Evolutionary conservation across 2,113 vertebrate species (phyloP).

Genomic region (Carassius carassius): DNA sequence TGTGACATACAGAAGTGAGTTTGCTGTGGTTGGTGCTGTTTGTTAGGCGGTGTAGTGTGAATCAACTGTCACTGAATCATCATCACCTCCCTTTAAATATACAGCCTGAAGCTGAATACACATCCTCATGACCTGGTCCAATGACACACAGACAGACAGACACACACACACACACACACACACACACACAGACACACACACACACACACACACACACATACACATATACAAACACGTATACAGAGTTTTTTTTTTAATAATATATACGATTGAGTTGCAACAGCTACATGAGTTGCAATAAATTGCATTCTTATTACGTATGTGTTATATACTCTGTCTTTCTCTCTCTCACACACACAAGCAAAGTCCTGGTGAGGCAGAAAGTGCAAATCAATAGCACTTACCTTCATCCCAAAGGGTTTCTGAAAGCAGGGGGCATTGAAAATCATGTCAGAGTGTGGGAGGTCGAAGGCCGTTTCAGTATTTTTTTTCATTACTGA

Average conservation of each 20-base stretch:
- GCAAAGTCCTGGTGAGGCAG: conserved; percentile 62
- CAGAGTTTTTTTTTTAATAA: background rate
- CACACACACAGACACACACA: background rate
- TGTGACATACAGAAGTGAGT: conserved; percentile 7
- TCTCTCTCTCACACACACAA: conserved; percentile 26
- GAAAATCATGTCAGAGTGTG: conserved; percentile 42
- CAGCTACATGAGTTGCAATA: too few relatives aligned
- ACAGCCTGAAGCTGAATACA: conserved; percentile 6
- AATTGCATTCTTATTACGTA: background rate
- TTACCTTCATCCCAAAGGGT: conserved; percentile 70
- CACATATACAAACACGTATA: background rate
- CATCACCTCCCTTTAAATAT: conserved; percentile 27
- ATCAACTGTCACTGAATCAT: conserved; percentile 13
- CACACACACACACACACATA: background rate
- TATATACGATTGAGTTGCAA: background rate
- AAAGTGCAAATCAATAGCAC: conserved; percentile 74
- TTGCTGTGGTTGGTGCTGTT: conserved; percentile 27
- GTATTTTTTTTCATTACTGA: background rate
- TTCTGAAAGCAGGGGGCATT: conserved; percentile 53
- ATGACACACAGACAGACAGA: background rate
- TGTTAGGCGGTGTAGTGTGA: conserved; percentile 7
- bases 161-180: conserved; percentile 17
- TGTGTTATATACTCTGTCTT: background rate
- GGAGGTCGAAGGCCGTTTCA: background rate
- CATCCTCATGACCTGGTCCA: background rate